Conservation (phyloP, 1,140 invertebrate genomes). For the Musca domestica region DNA sequence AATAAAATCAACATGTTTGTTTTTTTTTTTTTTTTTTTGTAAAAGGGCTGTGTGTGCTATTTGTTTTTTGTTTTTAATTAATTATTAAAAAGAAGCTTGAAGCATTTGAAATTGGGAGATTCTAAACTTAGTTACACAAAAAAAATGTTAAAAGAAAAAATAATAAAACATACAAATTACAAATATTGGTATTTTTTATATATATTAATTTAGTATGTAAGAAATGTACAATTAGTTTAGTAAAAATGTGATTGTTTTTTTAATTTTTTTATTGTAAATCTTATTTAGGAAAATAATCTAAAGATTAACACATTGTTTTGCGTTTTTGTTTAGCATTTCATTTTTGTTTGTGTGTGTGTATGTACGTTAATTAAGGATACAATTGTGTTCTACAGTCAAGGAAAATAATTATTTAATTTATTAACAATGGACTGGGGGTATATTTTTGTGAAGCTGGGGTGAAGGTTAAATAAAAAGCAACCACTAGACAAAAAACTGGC, state of each 20-base stretch:
- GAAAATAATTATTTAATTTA: too few relatives aligned
- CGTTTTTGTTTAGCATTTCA: too few relatives aligned
- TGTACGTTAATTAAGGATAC: too few relatives aligned
- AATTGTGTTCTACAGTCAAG: too few relatives aligned
- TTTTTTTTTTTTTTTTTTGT: too few relatives aligned
- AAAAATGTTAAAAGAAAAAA: conserved; percentile 6
- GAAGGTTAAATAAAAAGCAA: too few relatives aligned
- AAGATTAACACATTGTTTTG: background rate
- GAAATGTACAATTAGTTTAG: too few relatives aligned
- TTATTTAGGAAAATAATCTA: conserved; percentile 4
- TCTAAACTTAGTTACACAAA: background rate
- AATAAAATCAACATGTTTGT: conserved; percentile 11
- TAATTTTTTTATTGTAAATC: background rate
- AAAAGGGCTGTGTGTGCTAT: too few relatives aligned
- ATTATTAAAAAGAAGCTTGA: conserved; percentile 11
- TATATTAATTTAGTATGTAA: background rate
- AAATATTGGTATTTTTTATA: background rate
- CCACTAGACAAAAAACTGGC: too few relatives aligned
- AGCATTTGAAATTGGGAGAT: conserved; percentile 7
- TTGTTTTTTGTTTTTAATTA: too few relatives aligned
- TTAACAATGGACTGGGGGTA: too few relatives aligned
- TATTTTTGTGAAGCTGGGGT: too few relatives aligned
- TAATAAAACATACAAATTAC: background rate
- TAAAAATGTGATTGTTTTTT: background rate
- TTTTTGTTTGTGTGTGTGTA: background rate